Evolutionary conservation across 2,113 vertebrate species (phyloP).

Genomic region (Periophthalmodon schlosseri): DNA sequence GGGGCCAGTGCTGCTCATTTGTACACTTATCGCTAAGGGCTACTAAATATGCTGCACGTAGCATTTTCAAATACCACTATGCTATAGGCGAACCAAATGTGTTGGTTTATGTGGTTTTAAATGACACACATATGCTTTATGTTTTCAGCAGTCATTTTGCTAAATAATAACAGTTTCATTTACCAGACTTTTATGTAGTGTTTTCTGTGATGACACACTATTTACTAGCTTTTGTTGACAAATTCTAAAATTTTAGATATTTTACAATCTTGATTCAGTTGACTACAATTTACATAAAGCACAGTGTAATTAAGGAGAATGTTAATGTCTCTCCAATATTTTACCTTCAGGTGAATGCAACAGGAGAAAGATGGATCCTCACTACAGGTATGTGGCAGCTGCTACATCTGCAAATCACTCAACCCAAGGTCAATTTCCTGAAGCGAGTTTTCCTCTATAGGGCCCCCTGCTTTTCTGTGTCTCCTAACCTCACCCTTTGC

Average conservation of each 20-base stretch:
- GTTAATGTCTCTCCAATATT: slow-evolving; percentile 58
- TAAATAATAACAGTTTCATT: not conserved
- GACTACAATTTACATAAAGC: not conserved
- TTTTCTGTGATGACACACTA: not conserved
- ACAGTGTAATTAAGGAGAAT: slow-evolving; percentile 12
- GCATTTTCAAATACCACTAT: slow-evolving; percentile 63
- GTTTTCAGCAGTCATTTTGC: slow-evolving; percentile 10
- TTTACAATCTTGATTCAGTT: not conserved
- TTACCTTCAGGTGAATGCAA: slow-evolving; percentile 46
- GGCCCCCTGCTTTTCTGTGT: slow-evolving; percentile 20
- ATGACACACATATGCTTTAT: slow-evolving; percentile 25
- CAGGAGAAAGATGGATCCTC: slow-evolving; percentile 35
- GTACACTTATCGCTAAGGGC: slow-evolving; percentile 54
- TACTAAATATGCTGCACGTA: slow-evolving; percentile 58
- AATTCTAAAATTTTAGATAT: not conserved
- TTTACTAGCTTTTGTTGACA: not conserved
- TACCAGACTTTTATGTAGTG: not conserved
- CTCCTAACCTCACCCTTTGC: slow-evolving; percentile 31
- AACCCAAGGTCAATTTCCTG: slow-evolving; percentile 9
- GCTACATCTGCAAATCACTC: slow-evolving; percentile 26
- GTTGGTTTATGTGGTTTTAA: slow-evolving; percentile 39
- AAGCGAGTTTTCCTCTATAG: slow-evolving; percentile 19
- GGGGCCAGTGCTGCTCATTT: slow-evolving; percentile 50
- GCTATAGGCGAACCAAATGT: slow-evolving; percentile 49
- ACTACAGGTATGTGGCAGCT: slow-evolving; percentile 22